Evolutionary conservation across 1,140 invertebrate species (phyloP).

Genomic region (Trichoplusia ni): DNA sequence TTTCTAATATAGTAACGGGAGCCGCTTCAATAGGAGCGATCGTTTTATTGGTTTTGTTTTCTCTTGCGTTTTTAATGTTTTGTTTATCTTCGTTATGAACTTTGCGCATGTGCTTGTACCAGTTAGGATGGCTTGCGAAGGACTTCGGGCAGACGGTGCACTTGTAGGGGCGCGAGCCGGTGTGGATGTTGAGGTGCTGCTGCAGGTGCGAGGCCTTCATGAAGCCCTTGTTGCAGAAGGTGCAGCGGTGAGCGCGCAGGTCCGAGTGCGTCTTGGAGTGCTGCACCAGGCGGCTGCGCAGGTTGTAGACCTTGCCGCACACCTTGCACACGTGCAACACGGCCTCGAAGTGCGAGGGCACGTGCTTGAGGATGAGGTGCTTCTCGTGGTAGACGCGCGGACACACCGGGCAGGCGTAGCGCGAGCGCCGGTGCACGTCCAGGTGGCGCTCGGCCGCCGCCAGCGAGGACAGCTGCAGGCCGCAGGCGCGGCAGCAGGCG

Average conservation of each 20-base stretch:
- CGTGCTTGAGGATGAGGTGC: conserved; percentile 56
- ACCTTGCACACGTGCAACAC: conserved; percentile 67
- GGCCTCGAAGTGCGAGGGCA: conserved; percentile 62
- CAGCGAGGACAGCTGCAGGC: conserved; percentile 51
- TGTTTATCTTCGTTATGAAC: conserved; percentile 57
- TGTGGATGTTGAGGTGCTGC: conserved; percentile 67
- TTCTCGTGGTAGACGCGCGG: conserved; percentile 55
- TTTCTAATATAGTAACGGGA: not conserved
- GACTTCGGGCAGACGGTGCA: conserved; percentile 61
- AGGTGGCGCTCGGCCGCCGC: conserved; percentile 56
- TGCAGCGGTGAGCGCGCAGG: conserved; percentile 51
- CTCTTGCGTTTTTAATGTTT: conserved; percentile 14
- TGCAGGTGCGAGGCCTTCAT: conserved; percentile 44
- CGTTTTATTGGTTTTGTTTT: not conserved
- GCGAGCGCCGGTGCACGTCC: conserved; percentile 56
- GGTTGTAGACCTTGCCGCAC: conserved; percentile 64
- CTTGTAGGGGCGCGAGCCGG: conserved; percentile 53
- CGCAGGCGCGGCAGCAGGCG: conserved; percentile 60
- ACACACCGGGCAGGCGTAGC: conserved; percentile 65
- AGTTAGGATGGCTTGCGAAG: conserved; percentile 62
- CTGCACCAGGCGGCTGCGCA: conserved; percentile 52
- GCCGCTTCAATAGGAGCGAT: not conserved
- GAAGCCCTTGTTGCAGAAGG: conserved; percentile 63
- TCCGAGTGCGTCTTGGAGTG: conserved; percentile 62
- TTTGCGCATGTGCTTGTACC: conserved; percentile 58